Evolutionary conservation across 1,140 invertebrate species (phyloP), one percentile per base, ranked within the genome.

Genomic region (Ectropis grisescens): DNA sequence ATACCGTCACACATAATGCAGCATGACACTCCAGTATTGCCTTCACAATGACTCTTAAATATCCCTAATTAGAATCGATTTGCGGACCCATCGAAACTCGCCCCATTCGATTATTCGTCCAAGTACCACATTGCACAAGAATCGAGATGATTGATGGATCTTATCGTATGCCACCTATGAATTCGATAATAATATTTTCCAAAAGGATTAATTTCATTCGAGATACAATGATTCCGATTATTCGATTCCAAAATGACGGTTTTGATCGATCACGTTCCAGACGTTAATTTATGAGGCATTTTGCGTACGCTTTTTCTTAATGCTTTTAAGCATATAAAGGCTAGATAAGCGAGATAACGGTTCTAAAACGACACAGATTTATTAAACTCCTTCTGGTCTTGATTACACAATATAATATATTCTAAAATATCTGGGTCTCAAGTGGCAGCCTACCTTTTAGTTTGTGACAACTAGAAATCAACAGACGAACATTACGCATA

Each of bases 21-120:
- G 53, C 53, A 49, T 60, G 57, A 60, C 54, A 39, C 24, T 42
- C 40, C 43, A 53, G 47, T 49, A 38, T 40, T 35, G 23, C 37
- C 24, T 43, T 33, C 16, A 59, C 61, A 72, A 67, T 72, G 67
- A 74, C 65, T 74, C 58, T 59, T 54, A 67, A 71, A 71, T 69
- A 65, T 70, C 50, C 44, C 37, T 72, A 76, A 79, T 79, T 76
- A 74, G 56, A 56, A 66, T 58, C 69, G 62, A 68, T 75, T 68
- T 61, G 61, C 58, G 61, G 56, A 19, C 3, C 16, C 16, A 19
- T n/a, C n/a, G n/a, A n/a, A n/a, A n/a, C n/a, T n/a, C n/a, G n/a
- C n/a, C n/a, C n/a, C n/a, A n/a, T n/a, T n/a, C n/a, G n/a, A n/a
- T n/a, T n/a, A 60, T 75, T 72, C 64, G 70, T 72, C 43, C 50